These are phyloP conservation scores for Noturus placidus DNA, from an alignment of 2,113 vertebrate genomes.

Conservation along the genomic window DNA sequence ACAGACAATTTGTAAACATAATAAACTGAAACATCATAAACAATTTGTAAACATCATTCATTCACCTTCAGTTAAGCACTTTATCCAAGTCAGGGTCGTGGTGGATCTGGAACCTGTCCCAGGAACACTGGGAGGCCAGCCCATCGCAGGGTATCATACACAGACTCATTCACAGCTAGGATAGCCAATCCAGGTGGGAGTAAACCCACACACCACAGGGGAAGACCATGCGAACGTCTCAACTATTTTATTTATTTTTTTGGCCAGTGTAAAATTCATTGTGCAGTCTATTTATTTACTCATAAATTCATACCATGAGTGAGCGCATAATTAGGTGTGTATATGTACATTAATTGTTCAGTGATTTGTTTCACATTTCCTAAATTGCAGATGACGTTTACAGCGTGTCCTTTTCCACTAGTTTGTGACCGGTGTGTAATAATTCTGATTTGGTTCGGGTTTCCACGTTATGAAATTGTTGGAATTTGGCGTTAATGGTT, in stretches of 20 bases:
- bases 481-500: slow-evolving; percentile 12
- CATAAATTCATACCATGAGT: slow-evolving; percentile 46
- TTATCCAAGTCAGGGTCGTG: not conserved
- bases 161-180: not conserved
- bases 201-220: not conserved
- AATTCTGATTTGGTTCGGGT: not conserved
- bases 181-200: not conserved
- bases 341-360: not conserved
- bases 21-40: not conserved
- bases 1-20: not conserved
- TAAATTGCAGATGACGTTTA: not conserved
- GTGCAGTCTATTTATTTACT: slow-evolving; percentile 53
- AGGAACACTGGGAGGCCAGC: not conserved
- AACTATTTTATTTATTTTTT: not conserved
- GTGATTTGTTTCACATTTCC: not conserved
- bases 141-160: not conserved
- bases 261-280: not conserved
- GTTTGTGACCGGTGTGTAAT: not conserved
- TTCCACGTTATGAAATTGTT: slow-evolving; percentile 16
- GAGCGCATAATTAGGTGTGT: not conserved
- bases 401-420: not conserved
- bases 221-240: not conserved
- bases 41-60: not conserved
- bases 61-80: slow-evolving; percentile 5
- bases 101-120: not conserved